phyloP scores from a whole-genome alignment of 1,140 invertebrate genomes.

The Lepeophtheirus salmonis region DNA sequence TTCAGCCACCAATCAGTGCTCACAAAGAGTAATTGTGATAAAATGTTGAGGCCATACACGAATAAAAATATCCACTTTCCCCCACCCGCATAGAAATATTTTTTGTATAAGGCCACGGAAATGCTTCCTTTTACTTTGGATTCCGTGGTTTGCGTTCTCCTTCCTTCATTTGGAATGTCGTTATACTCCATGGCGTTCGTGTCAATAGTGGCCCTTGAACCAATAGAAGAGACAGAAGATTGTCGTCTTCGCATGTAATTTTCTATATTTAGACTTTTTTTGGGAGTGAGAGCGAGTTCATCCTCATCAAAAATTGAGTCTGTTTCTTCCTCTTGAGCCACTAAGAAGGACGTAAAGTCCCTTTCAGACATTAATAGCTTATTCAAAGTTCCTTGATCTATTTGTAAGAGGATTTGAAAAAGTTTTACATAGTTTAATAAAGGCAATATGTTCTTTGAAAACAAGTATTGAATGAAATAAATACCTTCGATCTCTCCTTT shows the following conservation, averaged over 20 bases:
- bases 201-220: not conserved
- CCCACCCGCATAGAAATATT: not conserved
- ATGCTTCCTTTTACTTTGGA: not conserved
- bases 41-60: not conserved
- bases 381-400: conserved; percentile 28
- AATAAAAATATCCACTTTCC: not conserved
- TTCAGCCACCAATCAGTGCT: not conserved
- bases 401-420: conserved; percentile 19
- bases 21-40: not conserved
- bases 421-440: no score
- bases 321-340: conserved; percentile 19
- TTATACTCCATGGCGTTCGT: not conserved
- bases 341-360: conserved; percentile 28
- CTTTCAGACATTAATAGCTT: conserved; percentile 29
- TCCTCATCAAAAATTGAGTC: conserved; percentile 32
- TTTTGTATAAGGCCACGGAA: not conserved
- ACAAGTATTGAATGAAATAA: not conserved
- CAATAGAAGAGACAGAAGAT: not conserved
- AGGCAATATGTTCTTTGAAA: not conserved
- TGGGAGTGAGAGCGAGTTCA: conserved; percentile 25
- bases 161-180: not conserved
- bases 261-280: not conserved
- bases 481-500: conserved; percentile 23
- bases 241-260: not conserved
- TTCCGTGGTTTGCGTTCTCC: not conserved